Evolutionary conservation across 2,888 invertebrate genomes (phyloP).

Genomic region (Clepsis dumicolana): DNA sequence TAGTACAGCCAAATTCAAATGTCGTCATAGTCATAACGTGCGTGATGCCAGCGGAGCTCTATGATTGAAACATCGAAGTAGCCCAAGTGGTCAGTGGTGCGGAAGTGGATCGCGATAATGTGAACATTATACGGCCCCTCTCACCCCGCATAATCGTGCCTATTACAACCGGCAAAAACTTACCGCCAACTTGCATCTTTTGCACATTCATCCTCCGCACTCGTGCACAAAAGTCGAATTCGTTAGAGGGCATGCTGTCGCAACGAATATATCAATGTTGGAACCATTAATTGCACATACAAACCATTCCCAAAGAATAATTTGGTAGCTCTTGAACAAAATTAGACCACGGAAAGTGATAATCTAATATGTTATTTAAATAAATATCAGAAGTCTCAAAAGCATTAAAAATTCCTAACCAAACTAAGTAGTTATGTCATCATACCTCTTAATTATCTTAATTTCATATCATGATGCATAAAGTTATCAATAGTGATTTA

Average conservation of each 20-base stretch:
- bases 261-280: conserved; percentile 12
- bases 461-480: background rate
- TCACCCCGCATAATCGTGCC: conserved; percentile 77
- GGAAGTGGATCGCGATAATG: conserved; percentile 81
- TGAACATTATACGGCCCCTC: conserved; percentile 81
- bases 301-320: background rate
- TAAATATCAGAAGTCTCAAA: too few relatives aligned
- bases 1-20: conserved; percentile 18
- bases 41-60: conserved; percentile 15
- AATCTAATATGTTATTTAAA: too few relatives aligned
- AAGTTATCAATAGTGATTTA: background rate
- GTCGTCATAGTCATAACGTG: conserved; percentile 16
- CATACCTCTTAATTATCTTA: too few relatives aligned
- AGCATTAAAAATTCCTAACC: too few relatives aligned
- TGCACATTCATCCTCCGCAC: conserved; percentile 57
- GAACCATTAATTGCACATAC: background rate
- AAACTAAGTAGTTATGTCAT: too few relatives aligned
- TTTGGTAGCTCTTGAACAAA: background rate
- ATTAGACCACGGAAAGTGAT: too few relatives aligned
- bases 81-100: conserved; percentile 64
- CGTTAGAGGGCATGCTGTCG: conserved; percentile 10
- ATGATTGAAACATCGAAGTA: conserved; percentile 49
- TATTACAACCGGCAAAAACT: conserved; percentile 77
- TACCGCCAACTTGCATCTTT: conserved; percentile 75
- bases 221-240: conserved; percentile 51